Evolutionary conservation across 1,140 invertebrate genomes (phyloP), one percentile per base, ranked within the genome.

Genomic region (Drosophila arawakana): DNA sequence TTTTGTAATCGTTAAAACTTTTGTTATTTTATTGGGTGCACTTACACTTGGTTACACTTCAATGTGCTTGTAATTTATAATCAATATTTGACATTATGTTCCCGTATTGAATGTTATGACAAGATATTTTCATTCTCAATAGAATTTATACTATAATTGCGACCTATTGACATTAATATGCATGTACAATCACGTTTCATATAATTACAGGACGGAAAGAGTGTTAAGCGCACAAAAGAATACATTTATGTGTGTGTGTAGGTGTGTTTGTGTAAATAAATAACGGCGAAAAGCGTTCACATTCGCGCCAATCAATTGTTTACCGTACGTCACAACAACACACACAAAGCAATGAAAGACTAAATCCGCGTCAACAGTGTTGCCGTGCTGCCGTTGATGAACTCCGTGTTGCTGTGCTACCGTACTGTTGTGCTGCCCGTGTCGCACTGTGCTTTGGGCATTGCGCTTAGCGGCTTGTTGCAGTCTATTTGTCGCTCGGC

Each of bases 251-350:
- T 30, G 25, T 30, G 25, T 30, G 25, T 30, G 25, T 30, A 2
- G 6, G 25, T 30, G 25, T 30, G 25, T 21, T 8, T 37, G 39
- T 35, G 13, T 46, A 71, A 60, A 72, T 47, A 49, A 62, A 62
- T 57, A 54, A 7, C 66, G 50, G 62, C 47, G 34, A 58, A 35
- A 35, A 52, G 43, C 54, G 59, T 62, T 18, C 46, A 21, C 59
- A 25, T 18, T 37, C 60, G 60, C 60, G 60, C 47, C 47, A 52
- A 43, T 63, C 62, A 73, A 35, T 68, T 73, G 71, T 73, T 73
- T 74, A 74, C 72, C 44, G 57, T 57, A 47, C 65, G 43, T 61
- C 72, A 74, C 57, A 68, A 50, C 65, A 68, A 41, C 57, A 69
- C 2, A 21, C 37, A 55, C 37, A 52, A 10, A 41, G 57, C 37